A percentile compares a stretch with the other conserved stretches of the same genome.
Conservation (phyloP, 2,113 vertebrate species). For the Ceuthmochares aereus region DNA sequence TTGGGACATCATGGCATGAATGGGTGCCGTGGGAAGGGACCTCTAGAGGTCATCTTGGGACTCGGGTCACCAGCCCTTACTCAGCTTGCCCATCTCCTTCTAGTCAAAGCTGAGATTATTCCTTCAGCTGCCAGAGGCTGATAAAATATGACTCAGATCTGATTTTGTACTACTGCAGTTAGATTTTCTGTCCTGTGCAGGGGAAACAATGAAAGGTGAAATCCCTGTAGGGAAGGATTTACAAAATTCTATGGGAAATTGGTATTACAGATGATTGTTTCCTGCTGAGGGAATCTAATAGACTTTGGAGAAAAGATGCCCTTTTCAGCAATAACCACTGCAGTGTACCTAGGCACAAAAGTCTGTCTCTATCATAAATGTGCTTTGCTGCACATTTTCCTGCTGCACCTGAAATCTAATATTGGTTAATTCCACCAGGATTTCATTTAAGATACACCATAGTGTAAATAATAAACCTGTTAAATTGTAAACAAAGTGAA, state of each 20-base stretch:
- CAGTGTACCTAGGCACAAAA: not conserved
- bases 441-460: not conserved
- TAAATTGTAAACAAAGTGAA: conserved; percentile 14
- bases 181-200: conserved; percentile 28
- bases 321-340: conserved; percentile 50
- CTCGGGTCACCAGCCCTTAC: not conserved
- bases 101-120: not conserved
- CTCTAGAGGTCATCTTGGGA: not conserved
- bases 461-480: not conserved
- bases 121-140: not conserved
- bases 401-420: not conserved
- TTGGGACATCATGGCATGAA: not conserved
- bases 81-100: not conserved
- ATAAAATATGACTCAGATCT: not conserved
- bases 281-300: conserved; percentile 52
- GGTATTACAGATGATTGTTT: conserved; percentile 67
- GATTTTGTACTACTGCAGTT: conserved; percentile 35
- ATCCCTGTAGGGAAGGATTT: conserved; percentile 69
- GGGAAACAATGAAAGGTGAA: conserved; percentile 68
- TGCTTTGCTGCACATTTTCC: not conserved
- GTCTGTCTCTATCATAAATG: not conserved
- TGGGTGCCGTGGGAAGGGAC: not conserved
- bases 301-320: conserved; percentile 52
- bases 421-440: not conserved
- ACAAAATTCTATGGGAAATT: conserved; percentile 64